Percentiles rank a stretch among this genome's conserved stretches.
These are phyloP conservation scores for Neoascia interrupta DNA, from an alignment of 2,888 invertebrate species.

Conservation along the genomic window DNA sequence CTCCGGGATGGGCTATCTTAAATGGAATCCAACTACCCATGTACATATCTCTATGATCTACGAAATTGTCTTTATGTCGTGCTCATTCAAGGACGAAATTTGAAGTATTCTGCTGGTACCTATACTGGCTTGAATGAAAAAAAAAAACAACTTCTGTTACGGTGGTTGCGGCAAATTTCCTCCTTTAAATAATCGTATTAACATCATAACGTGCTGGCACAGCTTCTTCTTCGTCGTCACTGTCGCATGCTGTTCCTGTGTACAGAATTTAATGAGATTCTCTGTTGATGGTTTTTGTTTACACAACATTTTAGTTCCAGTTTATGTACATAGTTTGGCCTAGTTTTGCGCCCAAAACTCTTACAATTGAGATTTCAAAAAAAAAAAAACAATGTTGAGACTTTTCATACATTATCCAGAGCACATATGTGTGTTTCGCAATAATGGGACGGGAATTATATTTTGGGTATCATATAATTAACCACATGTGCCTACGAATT, in stretches of 20 bases:
- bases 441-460: too few species aligned
- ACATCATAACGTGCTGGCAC: not conserved
- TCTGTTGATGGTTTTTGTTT: slow-evolving; percentile 58
- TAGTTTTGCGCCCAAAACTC: slow-evolving; percentile 41
- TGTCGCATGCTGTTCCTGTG: slow-evolving; percentile 16
- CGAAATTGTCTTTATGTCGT: slow-evolving; percentile 40
- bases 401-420: too few species aligned
- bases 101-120: too few species aligned
- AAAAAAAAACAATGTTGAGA: too few species aligned
- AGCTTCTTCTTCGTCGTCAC: not conserved
- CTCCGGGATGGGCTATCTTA: not conserved
- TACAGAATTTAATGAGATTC: slow-evolving; percentile 62
- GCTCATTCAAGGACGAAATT: slow-evolving; percentile 57
- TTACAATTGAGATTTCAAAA: slow-evolving; percentile 11
- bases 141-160: slow-evolving; percentile 7
- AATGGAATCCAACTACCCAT: not conserved
- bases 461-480: too few species aligned
- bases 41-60: slow-evolving; percentile 45
- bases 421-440: too few species aligned
- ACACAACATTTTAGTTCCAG: slow-evolving; percentile 37
- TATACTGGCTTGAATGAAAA: too few species aligned
- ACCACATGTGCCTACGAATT: too few species aligned
- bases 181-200: slow-evolving; percentile 15
- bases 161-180: slow-evolving; percentile 32
- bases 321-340: slow-evolving; percentile 64